Evolutionary conservation across 2,113 vertebrate species (phyloP), one percentile per base, ranked within the genome.

Genomic region (Caretta caretta): DNA sequence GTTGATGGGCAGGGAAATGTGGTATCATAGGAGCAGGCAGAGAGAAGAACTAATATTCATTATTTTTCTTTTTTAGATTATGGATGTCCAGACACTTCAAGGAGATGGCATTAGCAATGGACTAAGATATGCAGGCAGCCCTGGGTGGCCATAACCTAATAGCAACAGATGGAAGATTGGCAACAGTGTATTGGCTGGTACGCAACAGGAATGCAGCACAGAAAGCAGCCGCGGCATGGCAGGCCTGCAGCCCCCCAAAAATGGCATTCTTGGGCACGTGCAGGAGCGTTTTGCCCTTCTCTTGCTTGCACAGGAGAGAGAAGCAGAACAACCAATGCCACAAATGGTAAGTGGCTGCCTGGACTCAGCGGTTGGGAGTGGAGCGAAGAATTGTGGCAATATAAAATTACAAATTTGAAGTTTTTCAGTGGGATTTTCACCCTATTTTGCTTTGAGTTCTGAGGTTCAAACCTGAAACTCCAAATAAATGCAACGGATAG

Each of bases 301-400:
- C 54, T 0, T 0, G 11, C 53, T 75, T 81, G 13, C 31, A 62
- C 53, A 0, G 0, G 3, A 85, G 10, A 7, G 42, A 27, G 8
- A 1, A 91, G 8, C 2, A 46, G 49, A 24, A 10, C 79, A 94
- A 14, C 3, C 51, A 53, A 24, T 7, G 10, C 2, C 75, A 46
- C 24, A 24, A 62, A 94, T 35, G 0, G 6, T 16, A 88, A 93
- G 59, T 2, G 51, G 42, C 35, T 2, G 56, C 0, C 0, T 5
- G 5, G 56, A 72, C 76, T 72, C 3, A 46, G 20, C 10, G 5
- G 49, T 14, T 0, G 75, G 72, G 12, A 48, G 7, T 10, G 8
- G 65, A n/a, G 19, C 22, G 65, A 22, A 22, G n/a, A 72, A 72
- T 72, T 72, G 75, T 48, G 12, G 12, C 10, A 46, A 46, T 25